Conservation (phyloP, 2,888 invertebrate species). For the Gasteruption jaculator region DNA sequence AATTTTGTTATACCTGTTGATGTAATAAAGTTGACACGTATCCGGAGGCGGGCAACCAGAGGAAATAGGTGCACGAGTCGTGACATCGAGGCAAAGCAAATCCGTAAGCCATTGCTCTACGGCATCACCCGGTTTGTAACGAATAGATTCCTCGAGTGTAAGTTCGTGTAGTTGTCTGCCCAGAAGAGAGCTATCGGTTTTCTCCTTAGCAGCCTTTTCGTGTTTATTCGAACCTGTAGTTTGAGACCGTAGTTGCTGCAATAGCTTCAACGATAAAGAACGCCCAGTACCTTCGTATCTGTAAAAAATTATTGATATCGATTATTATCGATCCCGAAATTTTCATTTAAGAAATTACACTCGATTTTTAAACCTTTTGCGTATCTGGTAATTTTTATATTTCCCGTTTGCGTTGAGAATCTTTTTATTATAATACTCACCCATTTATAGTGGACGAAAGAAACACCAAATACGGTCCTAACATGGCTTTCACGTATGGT, state of each 20-base stretch:
- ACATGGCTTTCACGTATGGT: conserved; percentile 82
- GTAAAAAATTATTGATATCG: too few species aligned
- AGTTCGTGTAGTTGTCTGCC: conserved; percentile 57
- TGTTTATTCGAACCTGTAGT: conserved; percentile 55
- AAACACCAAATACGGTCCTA: conserved; percentile 89
- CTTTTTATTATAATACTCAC: conserved; percentile 47
- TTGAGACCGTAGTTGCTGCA: conserved; percentile 77
- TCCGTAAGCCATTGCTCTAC: conserved; percentile 90
- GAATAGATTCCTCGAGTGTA: conserved; percentile 87
- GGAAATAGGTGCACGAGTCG: conserved; percentile 61
- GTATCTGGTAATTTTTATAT: neutral
- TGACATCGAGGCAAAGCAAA: conserved; percentile 87
- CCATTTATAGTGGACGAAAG: conserved; percentile 97
- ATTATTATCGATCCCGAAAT: too few species aligned
- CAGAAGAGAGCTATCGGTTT: conserved; percentile 49
- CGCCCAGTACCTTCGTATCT: conserved; percentile 96
- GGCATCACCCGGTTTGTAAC: conserved; percentile 77
- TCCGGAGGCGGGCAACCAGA: conserved; percentile 87
- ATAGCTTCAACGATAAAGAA: conserved; percentile 89
- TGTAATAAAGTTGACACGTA: conserved; percentile 82
- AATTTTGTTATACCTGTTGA: conserved; percentile 55
- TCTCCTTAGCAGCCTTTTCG: conserved; percentile 50
- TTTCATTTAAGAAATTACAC: too few species aligned
- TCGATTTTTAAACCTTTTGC: too few species aligned
- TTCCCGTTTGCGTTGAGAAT: too few species aligned